Evolutionary conservation across 1,140 invertebrate genomes (phyloP).

Genomic region (Nasonia longicornis): DNA sequence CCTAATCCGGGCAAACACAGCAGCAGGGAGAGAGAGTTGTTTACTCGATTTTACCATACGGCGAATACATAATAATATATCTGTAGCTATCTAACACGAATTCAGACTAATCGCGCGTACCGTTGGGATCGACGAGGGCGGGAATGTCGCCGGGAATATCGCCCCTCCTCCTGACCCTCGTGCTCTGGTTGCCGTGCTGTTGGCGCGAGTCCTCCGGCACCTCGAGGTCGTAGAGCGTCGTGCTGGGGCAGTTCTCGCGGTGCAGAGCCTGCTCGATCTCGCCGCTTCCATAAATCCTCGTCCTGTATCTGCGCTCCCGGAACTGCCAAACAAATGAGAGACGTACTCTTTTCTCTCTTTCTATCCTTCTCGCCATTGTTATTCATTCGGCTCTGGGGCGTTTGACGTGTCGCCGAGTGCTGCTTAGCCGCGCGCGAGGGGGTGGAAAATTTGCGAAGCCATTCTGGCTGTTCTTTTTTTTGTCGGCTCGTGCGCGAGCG

Average conservation of each 20-base stretch:
- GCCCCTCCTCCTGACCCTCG: slow-evolving; percentile 69
- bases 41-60: neutral
- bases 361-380: no score
- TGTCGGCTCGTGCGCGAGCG: no score
- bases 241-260: slow-evolving; percentile 59
- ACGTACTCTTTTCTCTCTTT: neutral
- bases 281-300: slow-evolving; percentile 59
- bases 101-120: slow-evolving; percentile 10
- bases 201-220: slow-evolving; percentile 46
- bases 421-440: no score
- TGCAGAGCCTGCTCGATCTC: slow-evolving; percentile 58
- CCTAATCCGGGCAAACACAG: slow-evolving; percentile 55
- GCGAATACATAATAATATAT: neutral
- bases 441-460: no score
- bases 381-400: no score
- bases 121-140: slow-evolving; percentile 43
- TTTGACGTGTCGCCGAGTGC: no score
- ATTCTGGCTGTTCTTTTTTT: no score
- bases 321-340: slow-evolving; percentile 56
- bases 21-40: neutral
- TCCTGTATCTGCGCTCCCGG: slow-evolving; percentile 63
- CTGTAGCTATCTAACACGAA: neutral
- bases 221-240: slow-evolving; percentile 51
- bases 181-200: slow-evolving; percentile 37
- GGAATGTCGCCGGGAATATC: slow-evolving; percentile 80